Base-by-base conservation (phyloP, 2,888 invertebrate genomes). In the Pteria penguin region DNA sequence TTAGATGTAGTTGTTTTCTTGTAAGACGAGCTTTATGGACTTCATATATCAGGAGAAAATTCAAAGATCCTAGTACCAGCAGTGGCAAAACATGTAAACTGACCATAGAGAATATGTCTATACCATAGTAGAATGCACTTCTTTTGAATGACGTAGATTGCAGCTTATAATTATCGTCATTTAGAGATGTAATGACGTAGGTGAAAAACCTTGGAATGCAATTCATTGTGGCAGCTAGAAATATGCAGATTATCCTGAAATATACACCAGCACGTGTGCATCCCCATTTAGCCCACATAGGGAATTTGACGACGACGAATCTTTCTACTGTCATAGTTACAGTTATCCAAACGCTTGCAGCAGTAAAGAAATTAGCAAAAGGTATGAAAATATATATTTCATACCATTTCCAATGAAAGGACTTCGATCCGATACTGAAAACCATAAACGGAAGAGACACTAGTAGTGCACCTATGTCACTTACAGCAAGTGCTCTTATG, bases 251-350 rank as follows among this genome's bases (percentile, higher is more conserved):
- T 33, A 87, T 82, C 26, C 76, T 81, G 22, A 81, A 70, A 62
- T 78, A 78, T 31, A 89, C 87, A 22, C 84, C 79, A 33, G 77
- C 72, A 18, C 82, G 68, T 14, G 86, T 84, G 32, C 87, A 86
- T 22, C 81, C 78, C 22, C 82, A 80, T 31, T 84, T 85, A 11
- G 86, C 84, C 81, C 82, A 79, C 11, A 90, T 71, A 0, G 90
- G 90, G 54, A 81, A 82, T n/a, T 82, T 82, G n/a, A 90, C 87
- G 61, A 85, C 85, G 22, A 85, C 74, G 73, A 86, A 88, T 18
- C 91, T 77, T 67, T 91, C 91, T 11, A 90, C 79, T 31, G 91
- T 90, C 63, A 90, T 76, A 5, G 84, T 68, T 4, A 88, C 87
- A 0, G 86, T 88, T 3, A 89, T 78, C 87, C 88, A 88, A 11